phyloP scores from a whole-genome alignment of 2,888 invertebrate species.

The Ditylenchus weischeri region DNA sequence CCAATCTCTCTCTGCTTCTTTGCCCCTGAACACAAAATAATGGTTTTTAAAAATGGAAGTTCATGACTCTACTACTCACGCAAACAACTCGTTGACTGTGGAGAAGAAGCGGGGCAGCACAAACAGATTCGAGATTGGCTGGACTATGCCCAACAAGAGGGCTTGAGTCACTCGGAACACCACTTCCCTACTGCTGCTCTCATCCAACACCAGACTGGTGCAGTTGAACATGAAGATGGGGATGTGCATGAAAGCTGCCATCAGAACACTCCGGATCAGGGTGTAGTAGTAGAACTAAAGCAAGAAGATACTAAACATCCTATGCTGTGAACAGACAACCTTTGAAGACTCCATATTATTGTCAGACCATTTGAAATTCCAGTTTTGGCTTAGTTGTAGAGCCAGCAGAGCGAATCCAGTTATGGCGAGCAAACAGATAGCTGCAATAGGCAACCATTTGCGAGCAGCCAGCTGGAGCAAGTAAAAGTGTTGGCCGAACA shows the following conservation, averaged over 20 bases:
- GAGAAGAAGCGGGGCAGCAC: slow-evolving; percentile 16
- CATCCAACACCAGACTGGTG: no score
- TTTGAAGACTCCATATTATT: slow-evolving; percentile 30
- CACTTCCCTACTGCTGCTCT: slow-evolving; percentile 11
- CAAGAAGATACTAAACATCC: no score
- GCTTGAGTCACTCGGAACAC: slow-evolving; percentile 23
- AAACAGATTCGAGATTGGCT: slow-evolving; percentile 14
- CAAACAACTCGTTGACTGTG: slow-evolving; percentile 18
- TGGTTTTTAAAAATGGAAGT: not conserved
- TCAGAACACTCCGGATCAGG: slow-evolving; percentile 24
- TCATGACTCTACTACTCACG: not conserved
- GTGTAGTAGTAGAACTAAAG: slow-evolving; percentile 24
- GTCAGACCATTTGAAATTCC: slow-evolving; percentile 36
- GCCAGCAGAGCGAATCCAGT: slow-evolving; percentile 17
- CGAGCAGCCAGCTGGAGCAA: no score
- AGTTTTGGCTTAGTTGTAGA: slow-evolving; percentile 30
- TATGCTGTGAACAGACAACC: not conserved
- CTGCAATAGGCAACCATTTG: slow-evolving; percentile 16
- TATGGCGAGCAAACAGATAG: slow-evolving; percentile 14
- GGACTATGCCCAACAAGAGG: slow-evolving; percentile 20
- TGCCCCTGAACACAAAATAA: slow-evolving; percentile 6
- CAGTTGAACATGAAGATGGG: slow-evolving; percentile 21
- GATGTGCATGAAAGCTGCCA: slow-evolving; percentile 21
- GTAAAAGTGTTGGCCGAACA: slow-evolving; percentile 1
- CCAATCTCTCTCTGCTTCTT: slow-evolving; percentile 31